Evolutionary conservation across 2,888 invertebrate species (phyloP), one percentile per base, ranked within the genome.

Genomic region (Elaeidobius kamerunicus): DNA sequence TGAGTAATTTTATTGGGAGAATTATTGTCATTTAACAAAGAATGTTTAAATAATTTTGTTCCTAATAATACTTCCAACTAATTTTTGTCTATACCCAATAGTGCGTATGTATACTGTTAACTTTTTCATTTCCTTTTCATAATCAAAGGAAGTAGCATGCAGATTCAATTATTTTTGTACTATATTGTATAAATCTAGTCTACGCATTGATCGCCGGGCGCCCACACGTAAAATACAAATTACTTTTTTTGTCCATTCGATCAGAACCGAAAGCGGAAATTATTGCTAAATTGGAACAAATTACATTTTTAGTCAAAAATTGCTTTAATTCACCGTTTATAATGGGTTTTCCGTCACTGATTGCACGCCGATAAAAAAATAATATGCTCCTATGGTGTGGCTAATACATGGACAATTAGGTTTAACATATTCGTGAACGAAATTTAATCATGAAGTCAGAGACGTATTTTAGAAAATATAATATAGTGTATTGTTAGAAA

Each of bases 271-370:
- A 44, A 56, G 49, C 56, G 56, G 56, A 56, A 56, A 56, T 53
- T 45, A 56, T 56, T 50, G 52, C 47, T 42, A 56, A 56, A 56
- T 56, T 56, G 56, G 56, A 56, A 56, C 56, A 56, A 56, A 56
- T 56, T 56, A 56, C 49, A 32, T 52, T 56, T 52, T 56, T 49
- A 52, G 49, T 49, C 53, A 53, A 56, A 56, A 56, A 56, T 53
- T 52, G 52, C 56, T 52, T 53, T 56, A 56, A 56, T 56, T 46
- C 51, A 56, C 44, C 56, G 50, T 56, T 50, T 18, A 56, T 56
- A 56, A 56, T 56, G 56, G 56, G 52, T 52, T 56, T 52, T 52
- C 56, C 52, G 56, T 52, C 56, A 45, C 52, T 52, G 56, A 53
- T 52, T 53, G 50, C 52, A 30, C 40, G 52, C 12, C 52, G 56